Conservation (phyloP, 2,113 vertebrate genomes). For the Anhinga rufa region DNA sequence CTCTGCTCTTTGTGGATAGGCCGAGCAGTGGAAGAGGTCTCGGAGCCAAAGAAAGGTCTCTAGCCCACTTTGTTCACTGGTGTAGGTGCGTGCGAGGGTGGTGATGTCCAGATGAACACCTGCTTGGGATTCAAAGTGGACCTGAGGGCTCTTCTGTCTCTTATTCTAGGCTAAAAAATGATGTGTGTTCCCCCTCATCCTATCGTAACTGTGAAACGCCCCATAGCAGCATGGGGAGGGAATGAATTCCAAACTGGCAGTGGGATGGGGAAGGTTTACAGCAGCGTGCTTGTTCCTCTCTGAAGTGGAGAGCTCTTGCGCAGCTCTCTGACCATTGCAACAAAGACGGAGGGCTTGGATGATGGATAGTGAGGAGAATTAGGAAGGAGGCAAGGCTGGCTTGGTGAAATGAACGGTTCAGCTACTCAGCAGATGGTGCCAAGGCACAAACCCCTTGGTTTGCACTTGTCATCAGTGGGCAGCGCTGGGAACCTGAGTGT, state of each 20-base stretch:
- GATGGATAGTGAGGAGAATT: background rate
- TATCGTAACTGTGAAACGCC: background rate
- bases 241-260: background rate
- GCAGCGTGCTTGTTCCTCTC: background rate
- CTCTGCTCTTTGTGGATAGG: background rate
- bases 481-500: background rate
- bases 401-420: background rate
- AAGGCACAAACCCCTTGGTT: background rate
- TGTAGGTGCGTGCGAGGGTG: background rate
- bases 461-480: rapidly evolving
- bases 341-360: background rate
- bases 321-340: background rate
- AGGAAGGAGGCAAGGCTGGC: background rate
- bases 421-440: background rate
- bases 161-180: background rate
- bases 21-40: background rate
- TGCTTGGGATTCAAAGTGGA: background rate
- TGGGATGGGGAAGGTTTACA: background rate
- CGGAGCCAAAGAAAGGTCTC: background rate
- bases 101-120: background rate
- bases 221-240: background rate
- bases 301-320: background rate
- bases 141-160: background rate
- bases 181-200: background rate
- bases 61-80: background rate